Conservation (phyloP, 2,797 vertebrate species). For the Glyptemys insculpta region DNA sequence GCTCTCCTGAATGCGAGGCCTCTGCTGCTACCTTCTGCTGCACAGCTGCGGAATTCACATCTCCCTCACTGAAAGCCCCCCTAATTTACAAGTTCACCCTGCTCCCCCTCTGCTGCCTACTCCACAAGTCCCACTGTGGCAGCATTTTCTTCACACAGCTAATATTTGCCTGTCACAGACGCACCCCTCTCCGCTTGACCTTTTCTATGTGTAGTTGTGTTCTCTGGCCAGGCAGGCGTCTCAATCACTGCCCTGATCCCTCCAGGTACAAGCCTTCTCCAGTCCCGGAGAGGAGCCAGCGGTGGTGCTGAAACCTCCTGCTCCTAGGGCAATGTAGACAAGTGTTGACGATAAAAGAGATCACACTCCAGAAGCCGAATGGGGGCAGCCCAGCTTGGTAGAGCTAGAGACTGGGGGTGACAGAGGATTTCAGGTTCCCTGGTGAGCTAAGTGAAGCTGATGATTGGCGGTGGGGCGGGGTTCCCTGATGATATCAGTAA, state of each 20-base stretch:
- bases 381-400: too few species aligned
- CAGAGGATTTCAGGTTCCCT: background rate
- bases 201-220: conserved; percentile 27
- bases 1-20: background rate
- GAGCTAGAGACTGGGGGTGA: background rate
- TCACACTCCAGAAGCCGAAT: background rate
- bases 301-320: background rate
- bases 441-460: background rate
- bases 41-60: background rate
- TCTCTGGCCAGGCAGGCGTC: background rate
- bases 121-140: background rate
- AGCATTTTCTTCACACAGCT: background rate
- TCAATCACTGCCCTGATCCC: background rate
- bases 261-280: background rate
- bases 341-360: background rate
- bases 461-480: background rate
- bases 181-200: background rate
- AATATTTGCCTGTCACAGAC: conserved; percentile 6
- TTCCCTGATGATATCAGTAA: background rate
- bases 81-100: background rate
- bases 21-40: background rate
- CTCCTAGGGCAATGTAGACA: conserved; percentile 13
- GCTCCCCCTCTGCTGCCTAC: background rate
- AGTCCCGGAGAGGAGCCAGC: conserved; percentile 19
- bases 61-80: background rate